These are phyloP conservation scores for Halcyon senegalensis DNA, from an alignment of 2,113 vertebrate genomes.

Conservation along the genomic window DNA sequence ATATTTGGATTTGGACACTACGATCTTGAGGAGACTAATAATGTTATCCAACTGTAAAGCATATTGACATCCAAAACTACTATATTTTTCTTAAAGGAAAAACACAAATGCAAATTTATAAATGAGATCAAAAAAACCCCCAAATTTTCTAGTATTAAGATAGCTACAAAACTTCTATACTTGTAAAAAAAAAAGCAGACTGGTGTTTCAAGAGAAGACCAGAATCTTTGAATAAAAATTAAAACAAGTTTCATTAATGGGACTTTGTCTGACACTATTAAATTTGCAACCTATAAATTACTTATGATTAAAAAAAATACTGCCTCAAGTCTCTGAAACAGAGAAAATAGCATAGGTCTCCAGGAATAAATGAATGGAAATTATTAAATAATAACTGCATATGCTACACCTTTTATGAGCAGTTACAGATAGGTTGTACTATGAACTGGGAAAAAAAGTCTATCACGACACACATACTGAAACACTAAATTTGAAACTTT, in stretches of 20 bases:
- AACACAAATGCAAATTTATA: background rate
- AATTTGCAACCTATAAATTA: background rate
- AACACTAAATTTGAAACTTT: background rate
- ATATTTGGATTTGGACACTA: background rate
- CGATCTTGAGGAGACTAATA: background rate
- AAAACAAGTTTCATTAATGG: background rate
- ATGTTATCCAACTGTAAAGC: background rate
- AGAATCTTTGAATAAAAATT: background rate
- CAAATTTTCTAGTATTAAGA: background rate
- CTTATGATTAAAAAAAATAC: background rate
- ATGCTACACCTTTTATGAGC: background rate
- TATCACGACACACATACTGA: background rate
- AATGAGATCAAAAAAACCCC: background rate
- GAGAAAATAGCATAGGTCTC: background rate
- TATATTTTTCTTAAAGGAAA: background rate
- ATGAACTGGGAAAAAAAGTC: background rate
- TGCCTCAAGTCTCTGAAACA: background rate
- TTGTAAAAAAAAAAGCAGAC: rapidly evolving
- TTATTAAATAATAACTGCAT: background rate
- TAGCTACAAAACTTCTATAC: background rate
- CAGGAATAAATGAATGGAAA: background rate
- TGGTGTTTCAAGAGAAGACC: background rate
- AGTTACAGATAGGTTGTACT: background rate
- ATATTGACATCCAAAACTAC: background rate
- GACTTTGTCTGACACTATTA: background rate